phyloP scores from a whole-genome alignment of 2,113 vertebrate genomes.

The Tupaia chinensis region DNA sequence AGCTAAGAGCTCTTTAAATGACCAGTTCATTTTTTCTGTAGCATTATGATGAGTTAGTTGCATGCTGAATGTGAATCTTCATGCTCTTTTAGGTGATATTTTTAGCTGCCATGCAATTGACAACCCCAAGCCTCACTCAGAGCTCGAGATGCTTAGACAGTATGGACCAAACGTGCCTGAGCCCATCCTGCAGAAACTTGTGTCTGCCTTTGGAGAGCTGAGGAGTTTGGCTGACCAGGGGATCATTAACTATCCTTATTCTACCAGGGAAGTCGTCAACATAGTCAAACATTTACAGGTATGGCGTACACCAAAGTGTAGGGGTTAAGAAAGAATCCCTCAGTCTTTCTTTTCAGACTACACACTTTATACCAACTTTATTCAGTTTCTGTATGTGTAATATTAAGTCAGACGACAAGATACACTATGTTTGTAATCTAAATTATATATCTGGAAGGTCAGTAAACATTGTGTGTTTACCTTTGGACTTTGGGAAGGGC shows the following conservation, averaged over 20 bases:
- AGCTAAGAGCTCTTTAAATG: background rate
- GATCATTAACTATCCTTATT: constrained; percentile 98
- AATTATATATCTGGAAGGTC: background rate
- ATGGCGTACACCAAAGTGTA: background rate
- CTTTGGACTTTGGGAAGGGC: background rate
- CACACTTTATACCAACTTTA: background rate
- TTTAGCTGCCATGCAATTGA: constrained; percentile 99
- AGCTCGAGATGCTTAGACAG: constrained; percentile 95
- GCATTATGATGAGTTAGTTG: background rate
- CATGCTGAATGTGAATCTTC: background rate
- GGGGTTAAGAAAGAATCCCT: background rate
- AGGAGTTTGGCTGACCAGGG: constrained; percentile 96
- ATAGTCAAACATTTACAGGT: constrained; percentile 99
- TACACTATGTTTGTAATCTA: background rate
- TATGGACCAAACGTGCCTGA: constrained; percentile 96
- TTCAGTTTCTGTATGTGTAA: constrained; percentile 4
- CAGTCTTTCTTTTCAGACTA: background rate
- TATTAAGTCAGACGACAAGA: background rate
- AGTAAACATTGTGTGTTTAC: background rate
- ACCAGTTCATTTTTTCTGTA: background rate
- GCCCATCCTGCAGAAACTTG: constrained; percentile 92
- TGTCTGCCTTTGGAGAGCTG: constrained; percentile 96
- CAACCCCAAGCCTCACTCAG: constrained; percentile 95
- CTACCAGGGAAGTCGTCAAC: constrained; percentile 98
- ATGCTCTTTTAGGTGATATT: constrained; percentile 92